Conservation (phyloP, 2,113 vertebrate genomes). For the Ibidorhyncha struthersii region DNA sequence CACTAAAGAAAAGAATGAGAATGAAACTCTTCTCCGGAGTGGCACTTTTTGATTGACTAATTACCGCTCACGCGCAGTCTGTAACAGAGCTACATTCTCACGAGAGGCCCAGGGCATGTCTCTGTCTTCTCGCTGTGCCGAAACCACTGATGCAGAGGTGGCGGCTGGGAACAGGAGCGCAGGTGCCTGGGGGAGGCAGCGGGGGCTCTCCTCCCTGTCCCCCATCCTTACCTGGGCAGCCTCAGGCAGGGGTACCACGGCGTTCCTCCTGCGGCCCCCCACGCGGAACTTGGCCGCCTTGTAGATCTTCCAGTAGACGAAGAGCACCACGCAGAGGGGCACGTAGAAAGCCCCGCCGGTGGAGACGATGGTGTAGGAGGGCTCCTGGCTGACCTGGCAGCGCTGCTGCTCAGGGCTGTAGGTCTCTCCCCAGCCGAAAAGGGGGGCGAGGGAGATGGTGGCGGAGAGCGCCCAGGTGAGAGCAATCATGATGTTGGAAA, state of each 20-base stretch:
- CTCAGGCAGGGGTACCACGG: slow-evolving; percentile 62
- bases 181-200: accelerated
- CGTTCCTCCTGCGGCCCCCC: slow-evolving; percentile 82
- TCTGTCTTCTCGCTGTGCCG: not conserved
- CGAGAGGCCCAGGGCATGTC: accelerated
- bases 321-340: slow-evolving; percentile 93
- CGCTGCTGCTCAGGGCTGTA: slow-evolving; percentile 80
- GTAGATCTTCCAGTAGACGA: slow-evolving; percentile 97
- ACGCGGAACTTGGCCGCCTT: slow-evolving; percentile 87
- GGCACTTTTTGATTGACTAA: not conserved
- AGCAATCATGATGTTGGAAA: slow-evolving; percentile 89
- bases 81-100: not conserved
- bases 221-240: not conserved
- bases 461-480: slow-evolving; percentile 91
- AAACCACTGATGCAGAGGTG: accelerated
- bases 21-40: not conserved
- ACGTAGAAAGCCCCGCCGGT: slow-evolving; percentile 93
- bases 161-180: accelerated
- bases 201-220: not conserved
- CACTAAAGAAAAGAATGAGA: not conserved
- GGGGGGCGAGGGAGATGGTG: slow-evolving; percentile 87
- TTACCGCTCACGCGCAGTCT: accelerated
- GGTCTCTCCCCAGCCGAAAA: slow-evolving; percentile 91
- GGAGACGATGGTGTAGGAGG: slow-evolving; percentile 90
- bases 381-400: slow-evolving; percentile 93